Evolutionary conservation across 1,140 invertebrate species (phyloP), one percentile per base, ranked within the genome.

Genomic region (Scaptomyza pallida): DNA sequence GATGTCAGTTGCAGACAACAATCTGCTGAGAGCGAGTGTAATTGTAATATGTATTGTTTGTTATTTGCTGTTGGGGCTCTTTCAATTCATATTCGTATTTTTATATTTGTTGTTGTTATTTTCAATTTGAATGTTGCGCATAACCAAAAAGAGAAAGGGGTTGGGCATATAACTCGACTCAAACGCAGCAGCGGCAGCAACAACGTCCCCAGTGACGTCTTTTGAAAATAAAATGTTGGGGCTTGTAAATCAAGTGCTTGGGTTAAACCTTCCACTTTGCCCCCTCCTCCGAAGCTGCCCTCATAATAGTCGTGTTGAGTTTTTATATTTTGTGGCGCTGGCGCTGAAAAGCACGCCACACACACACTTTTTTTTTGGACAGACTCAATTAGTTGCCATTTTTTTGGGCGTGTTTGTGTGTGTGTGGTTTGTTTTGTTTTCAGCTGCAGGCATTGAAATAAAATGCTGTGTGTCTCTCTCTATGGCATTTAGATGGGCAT

Each of bases 301-400:
- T n/a, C n/a, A n/a, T n/a, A n/a, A n/a, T n/a, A n/a, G n/a, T n/a
- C n/a, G n/a, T n/a, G n/a, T n/a, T n/a, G n/a, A n/a, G n/a, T n/a
- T n/a, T n/a, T n/a, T n/a, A n/a, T n/a, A n/a, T 26, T 37, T 2
- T 37, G 3, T 37, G 10, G 23, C 6, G 23, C 6, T 30, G 44
- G 16, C 54, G 64, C 55, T 57, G 40, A 68, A 68, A 60, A 61
- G 56, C 64, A 60, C 23, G 56, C 55, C 44, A 30, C 26, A 35
- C 64, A 68, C 64, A 26, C 23, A n/a, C n/a, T n/a, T n/a, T n/a
- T n/a, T 71, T 71, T 71, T 71, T 51, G 43, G 44, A 44, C 52
- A 64, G 64, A 71, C 68, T 71, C 61, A 71, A 71, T 64, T 71
- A 71, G 68, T 65, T 64, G 51, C 35, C 26, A 48, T 44, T 70